These are phyloP conservation scores for Aplysina aerophoba DNA, from an alignment of 37 sponge, comb jelly and placozoan genomes.

Conservation along the genomic window DNA sequence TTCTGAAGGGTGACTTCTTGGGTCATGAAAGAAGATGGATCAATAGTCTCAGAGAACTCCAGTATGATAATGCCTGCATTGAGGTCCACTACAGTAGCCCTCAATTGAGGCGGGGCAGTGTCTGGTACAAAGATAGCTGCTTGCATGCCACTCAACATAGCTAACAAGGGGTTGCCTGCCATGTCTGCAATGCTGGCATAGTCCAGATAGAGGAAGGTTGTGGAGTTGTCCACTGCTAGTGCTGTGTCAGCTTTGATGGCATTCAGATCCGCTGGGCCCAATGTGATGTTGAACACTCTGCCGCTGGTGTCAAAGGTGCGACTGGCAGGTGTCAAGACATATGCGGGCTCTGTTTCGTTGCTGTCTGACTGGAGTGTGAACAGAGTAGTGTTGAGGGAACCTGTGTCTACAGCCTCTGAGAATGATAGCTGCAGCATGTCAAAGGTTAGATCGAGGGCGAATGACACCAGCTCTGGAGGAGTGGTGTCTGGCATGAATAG, in stretches of 20 bases:
- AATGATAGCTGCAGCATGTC: constrained; percentile 67
- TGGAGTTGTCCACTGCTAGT: constrained; percentile 54
- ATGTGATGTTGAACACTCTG: constrained; percentile 58
- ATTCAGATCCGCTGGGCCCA: constrained; percentile 75
- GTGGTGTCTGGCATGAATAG: constrained; percentile 54
- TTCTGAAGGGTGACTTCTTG: constrained; percentile 62
- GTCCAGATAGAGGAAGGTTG: constrained; percentile 60
- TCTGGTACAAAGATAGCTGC: constrained; percentile 55
- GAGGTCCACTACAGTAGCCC: constrained; percentile 46
- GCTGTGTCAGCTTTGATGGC: constrained; percentile 61
- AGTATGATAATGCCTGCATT: constrained; percentile 66
- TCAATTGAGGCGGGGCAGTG: constrained; percentile 51
- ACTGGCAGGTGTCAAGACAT: constrained; percentile 38
- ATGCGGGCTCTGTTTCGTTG: constrained; percentile 23
- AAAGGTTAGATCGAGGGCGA: constrained; percentile 65
- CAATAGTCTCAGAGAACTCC: constrained; percentile 81
- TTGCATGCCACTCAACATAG: constrained; percentile 13
- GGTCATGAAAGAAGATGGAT: constrained; percentile 58
- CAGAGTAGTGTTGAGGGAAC: constrained; percentile 45
- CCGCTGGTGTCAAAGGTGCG: constrained; percentile 41
- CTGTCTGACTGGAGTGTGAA: constrained; percentile 40
- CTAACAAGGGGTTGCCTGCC: constrained; percentile 52
- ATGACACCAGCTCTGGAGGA: constrained; percentile 59
- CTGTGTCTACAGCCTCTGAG: constrained; percentile 72
- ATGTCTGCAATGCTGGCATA: constrained; percentile 67